These are phyloP conservation scores for Panopea generosa DNA, from an alignment of 2,888 invertebrate species.

Conservation along the genomic window DNA sequence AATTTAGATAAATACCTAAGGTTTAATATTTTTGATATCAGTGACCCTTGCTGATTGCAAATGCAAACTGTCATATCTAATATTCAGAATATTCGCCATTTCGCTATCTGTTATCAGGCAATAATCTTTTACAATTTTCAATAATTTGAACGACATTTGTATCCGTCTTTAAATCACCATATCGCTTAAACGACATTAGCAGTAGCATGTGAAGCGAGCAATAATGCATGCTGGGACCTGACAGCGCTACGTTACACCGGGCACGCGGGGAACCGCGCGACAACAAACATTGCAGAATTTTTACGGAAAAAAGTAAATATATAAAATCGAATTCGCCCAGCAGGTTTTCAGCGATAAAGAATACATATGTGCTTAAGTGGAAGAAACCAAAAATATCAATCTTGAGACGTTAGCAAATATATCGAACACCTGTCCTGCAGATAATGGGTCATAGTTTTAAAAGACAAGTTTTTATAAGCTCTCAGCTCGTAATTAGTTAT, in stretches of 20 bases:
- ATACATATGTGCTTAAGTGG: conserved; percentile 35
- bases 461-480: not conserved
- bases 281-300: conserved; percentile 9
- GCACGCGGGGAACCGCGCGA: conserved; percentile 4
- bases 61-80: too few relatives aligned
- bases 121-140: too few relatives aligned
- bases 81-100: too few relatives aligned
- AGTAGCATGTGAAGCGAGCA: not conserved
- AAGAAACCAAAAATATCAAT: conserved; percentile 25
- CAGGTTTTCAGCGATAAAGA: conserved; percentile 26
- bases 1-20: conserved; percentile 26
- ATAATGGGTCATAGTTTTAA: conserved; percentile 14
- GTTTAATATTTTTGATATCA: too few relatives aligned
- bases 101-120: too few relatives aligned
- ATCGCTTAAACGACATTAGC: too few relatives aligned
- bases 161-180: too few relatives aligned
- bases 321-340: conserved; percentile 19
- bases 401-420: conserved; percentile 16
- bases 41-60: too few relatives aligned
- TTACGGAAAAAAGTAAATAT: conserved; percentile 23
- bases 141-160: conserved; percentile 6
- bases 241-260: conserved; percentile 8
- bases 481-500: conserved; percentile 32
- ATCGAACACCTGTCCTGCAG: conserved; percentile 37
- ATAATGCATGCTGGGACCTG: conserved; percentile 34